Percentiles rank a stretch among this genome's conserved stretches.
These are phyloP conservation scores for Nipponacmea schrenckii DNA, from an alignment of 2,888 invertebrate species.

Conservation along the genomic window DNA sequence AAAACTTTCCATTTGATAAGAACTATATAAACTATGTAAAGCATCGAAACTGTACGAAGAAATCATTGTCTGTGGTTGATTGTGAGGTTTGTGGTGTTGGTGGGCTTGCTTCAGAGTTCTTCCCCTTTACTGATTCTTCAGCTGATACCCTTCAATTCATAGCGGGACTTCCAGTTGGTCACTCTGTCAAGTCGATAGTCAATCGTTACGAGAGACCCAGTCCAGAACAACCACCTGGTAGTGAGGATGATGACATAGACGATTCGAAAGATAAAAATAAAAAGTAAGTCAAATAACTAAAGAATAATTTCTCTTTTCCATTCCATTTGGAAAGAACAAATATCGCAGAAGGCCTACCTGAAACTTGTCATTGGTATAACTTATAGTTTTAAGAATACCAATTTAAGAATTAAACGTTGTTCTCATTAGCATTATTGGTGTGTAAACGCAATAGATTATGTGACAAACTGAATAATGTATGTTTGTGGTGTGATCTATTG, in stretches of 20 bases:
- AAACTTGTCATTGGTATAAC: no score
- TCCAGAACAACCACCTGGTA: conserved; percentile 6
- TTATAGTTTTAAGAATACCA: no score
- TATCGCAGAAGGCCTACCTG: no score
- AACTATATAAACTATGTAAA: no score
- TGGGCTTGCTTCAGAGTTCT: conserved; percentile 4
- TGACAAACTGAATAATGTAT: no score
- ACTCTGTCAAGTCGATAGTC: conserved; percentile 34
- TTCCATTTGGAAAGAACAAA: no score
- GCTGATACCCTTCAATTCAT: conserved; percentile 33
- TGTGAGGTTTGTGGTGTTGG: conserved; percentile 1
- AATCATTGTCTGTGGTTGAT: background rate
- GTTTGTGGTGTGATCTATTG: no score
- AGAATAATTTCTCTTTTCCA: background rate
- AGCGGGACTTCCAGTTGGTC: conserved; percentile 33
- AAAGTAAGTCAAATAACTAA: conserved; percentile 2
- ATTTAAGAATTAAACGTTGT: no score
- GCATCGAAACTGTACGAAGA: no score
- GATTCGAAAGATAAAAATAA: conserved; percentile 14
- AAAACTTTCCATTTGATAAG: no score
- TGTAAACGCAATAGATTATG: no score
- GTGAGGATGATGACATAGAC: background rate
- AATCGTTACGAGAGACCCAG: conserved; percentile 26
- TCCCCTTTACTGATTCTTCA: conserved; percentile 19
- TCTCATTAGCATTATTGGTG: no score